Base-by-base conservation (phyloP, 2,888 invertebrate genomes). In the Drosophila koepferae region DNA sequence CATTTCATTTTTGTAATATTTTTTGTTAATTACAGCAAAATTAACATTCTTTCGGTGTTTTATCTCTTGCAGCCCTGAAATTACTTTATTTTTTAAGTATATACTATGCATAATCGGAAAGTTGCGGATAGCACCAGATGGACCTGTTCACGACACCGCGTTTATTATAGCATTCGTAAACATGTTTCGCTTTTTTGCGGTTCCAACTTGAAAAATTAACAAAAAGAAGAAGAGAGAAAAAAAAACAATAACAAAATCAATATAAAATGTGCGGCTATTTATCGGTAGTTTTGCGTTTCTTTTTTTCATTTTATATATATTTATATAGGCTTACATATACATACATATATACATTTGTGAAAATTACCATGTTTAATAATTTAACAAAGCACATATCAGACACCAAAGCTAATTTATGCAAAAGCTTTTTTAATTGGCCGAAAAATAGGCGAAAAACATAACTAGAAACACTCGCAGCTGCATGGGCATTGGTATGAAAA, bases 111-210 rank as follows among this genome's bases (percentile, higher is more conserved):
- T 31, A 28, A 53, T 72, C 49, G 18, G 48, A 65, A 20, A 69
- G 8, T 54, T 46, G 70, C 44, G 54, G n/a, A 70, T 40, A 79
- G 61, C 56, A 49, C 28, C 63, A 58, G 63, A 46, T 79, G 60
- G 59, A 77, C 59, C 74, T 78, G 62, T 59, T 70, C 62, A 64
- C 55, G 49, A 59, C 58, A 49, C 9, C 41, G 34, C 55, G 54
- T 63, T 67, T 56, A 67, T 62, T 72, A 74, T 53, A 65, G 65
- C 46, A 71, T 41, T 62, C 58, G 56, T 65, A 84, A 82, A 86
- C 82, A 79, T 77, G 85, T 85, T 85, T 80, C 53, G 34, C 48
- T 48, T 70, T 51, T 74, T 87, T 80, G 74, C 53, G 58, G 62
- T 77, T 76, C 74, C 23, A 54, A 53, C 74, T 60, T 53, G 44